Conservation (phyloP, 2,113 vertebrate species). For the Melanostigma gelatinosum region DNA sequence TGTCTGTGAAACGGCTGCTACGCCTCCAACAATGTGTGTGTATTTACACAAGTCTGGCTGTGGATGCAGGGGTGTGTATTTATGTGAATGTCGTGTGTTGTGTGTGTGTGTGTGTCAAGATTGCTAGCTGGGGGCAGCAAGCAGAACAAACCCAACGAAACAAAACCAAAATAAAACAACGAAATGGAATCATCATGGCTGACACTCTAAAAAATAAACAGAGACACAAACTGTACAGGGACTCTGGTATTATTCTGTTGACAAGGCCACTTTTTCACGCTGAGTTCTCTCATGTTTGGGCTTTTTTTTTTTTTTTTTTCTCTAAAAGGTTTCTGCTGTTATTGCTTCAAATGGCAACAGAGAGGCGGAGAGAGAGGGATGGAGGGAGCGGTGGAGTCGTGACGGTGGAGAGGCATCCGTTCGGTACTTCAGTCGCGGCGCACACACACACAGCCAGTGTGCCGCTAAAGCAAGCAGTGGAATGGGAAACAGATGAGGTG, state of each 20-base stretch:
- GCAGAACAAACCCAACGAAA: constrained; percentile 49
- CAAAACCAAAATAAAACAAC: constrained; percentile 33
- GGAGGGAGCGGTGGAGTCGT: constrained; percentile 31
- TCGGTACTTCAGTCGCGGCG: background rate
- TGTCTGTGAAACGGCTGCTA: constrained; percentile 47
- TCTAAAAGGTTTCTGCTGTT: constrained; percentile 68
- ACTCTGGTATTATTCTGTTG: constrained; percentile 60
- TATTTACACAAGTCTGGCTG: constrained; percentile 36
- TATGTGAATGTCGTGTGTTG: constrained; percentile 19
- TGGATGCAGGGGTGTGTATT: constrained; percentile 7
- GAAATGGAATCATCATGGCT: constrained; percentile 75
- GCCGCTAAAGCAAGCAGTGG: background rate
- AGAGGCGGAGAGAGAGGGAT: constrained; percentile 45
- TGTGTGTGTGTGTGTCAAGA: constrained; percentile 29
- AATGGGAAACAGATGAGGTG: constrained; percentile 7
- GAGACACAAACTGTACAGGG: constrained; percentile 65
- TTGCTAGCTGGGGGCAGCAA: constrained; percentile 48
- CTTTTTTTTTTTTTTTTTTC: constrained; percentile 10
- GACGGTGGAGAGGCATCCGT: constrained; percentile 11
- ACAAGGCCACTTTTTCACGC: constrained; percentile 76
- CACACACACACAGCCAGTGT: background rate
- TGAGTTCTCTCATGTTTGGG: constrained; percentile 52
- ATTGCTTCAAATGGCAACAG: constrained; percentile 74
- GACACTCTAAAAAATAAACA: constrained; percentile 55
- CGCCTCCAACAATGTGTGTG: constrained; percentile 21